Conservation (phyloP, 2,888 invertebrate species). For the Mesorhabditis belari region DNA sequence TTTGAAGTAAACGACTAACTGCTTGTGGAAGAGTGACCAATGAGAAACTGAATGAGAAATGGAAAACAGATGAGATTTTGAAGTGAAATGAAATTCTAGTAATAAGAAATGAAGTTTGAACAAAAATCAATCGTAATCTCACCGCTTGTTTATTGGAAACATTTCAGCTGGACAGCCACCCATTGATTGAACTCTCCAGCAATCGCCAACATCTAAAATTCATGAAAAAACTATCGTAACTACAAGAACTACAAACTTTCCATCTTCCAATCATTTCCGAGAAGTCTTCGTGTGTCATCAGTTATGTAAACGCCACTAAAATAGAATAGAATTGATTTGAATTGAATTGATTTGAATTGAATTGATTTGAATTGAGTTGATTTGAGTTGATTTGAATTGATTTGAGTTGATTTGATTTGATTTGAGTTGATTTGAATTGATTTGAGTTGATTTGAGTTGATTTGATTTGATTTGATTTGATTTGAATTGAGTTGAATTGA, state of each 20-base stretch:
- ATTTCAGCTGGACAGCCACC: slow-evolving; percentile 10
- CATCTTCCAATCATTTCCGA: slow-evolving; percentile 14
- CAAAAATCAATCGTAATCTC: not conserved
- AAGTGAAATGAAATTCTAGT: no score
- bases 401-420: no score
- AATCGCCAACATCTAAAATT: slow-evolving; percentile 7
- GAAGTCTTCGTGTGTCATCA: slow-evolving; percentile 23
- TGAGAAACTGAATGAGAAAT: slow-evolving; percentile 36
- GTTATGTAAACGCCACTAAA: slow-evolving; percentile 32
- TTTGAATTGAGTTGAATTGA: no score
- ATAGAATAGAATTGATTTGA: no score
- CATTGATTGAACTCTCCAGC: slow-evolving; percentile 12
- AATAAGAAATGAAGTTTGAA: no score
- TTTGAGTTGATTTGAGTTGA: no score
- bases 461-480: not conserved
- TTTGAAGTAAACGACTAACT: slow-evolving; percentile 42
- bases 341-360: not conserved
- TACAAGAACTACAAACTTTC: slow-evolving; percentile 8
- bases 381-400: no score
- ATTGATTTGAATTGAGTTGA: no score
- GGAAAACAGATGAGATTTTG: no score
- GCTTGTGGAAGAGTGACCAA: slow-evolving; percentile 48
- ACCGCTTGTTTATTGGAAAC: slow-evolving; percentile 30
- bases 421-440: no score
- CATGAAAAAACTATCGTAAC: not conserved